Evolutionary conservation across 2,113 vertebrate species (phyloP).

Genomic region (Phrynosoma blainvillii): DNA sequence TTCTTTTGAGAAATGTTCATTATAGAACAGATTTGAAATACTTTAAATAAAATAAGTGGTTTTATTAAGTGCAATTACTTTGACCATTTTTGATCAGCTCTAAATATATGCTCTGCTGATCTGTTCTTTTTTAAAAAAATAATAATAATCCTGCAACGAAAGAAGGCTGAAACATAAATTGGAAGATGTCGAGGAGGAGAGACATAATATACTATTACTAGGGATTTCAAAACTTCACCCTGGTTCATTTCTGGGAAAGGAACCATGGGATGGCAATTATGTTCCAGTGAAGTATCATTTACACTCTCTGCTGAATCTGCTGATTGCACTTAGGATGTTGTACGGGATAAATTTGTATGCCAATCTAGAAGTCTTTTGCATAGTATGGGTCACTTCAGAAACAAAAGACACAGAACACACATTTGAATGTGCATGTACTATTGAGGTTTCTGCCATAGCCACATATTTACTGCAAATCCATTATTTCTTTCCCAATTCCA

Average conservation of each 20-base stretch:
- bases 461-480: background rate
- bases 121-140: background rate
- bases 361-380: background rate
- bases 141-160: background rate
- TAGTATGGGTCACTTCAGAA: background rate
- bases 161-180: background rate
- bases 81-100: background rate
- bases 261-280: conserved; percentile 1
- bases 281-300: conserved; percentile 8
- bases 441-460: background rate
- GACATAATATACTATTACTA: background rate
- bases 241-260: background rate
- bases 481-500: background rate
- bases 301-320: conserved; percentile 2
- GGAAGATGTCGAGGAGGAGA: background rate
- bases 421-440: background rate
- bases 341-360: background rate
- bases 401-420: background rate
- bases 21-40: too few species aligned
- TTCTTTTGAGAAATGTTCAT: too few species aligned
- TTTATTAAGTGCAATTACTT: background rate
- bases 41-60: background rate
- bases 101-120: background rate
- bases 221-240: background rate
- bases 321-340: background rate